Base-by-base conservation (phyloP, 2,797 vertebrate species). In the Sciurus carolinensis region DNA sequence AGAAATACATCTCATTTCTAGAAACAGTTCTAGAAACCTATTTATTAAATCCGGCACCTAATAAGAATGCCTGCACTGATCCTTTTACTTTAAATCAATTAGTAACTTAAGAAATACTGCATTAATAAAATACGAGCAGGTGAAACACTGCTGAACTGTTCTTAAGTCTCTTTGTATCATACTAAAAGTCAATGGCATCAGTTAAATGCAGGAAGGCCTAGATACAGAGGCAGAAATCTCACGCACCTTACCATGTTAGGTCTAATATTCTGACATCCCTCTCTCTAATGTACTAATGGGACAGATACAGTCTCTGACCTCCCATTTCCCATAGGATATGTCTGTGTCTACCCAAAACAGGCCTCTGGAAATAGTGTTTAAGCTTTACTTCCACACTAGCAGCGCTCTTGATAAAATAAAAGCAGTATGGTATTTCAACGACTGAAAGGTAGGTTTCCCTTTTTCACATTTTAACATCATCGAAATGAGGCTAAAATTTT, bases 81-180 rank as follows among this genome's bases (percentile, higher is more conserved):
- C 92, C 50, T 93, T 90, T 89, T 44, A 83, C 26, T 80, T 87
- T 81, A 91, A 72, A 67, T n/a, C 77, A 90, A 90, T 62, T 57
- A 89, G 59, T 7, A 92, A 96, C 39, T 69, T 42, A 76, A 84
- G 26, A 72, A 87, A 82, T 66, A 54, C 3, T 59, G 6, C n/a
- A 57, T 57, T 87, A 87, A 79, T 69, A 85, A 95, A 66, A 67
- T 26, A 57, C 7, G 2, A 83, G 10, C 71, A 84, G 36, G 47
- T 67, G 36, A 92, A 86, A 54, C 62, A 80, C 7, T 36, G 17
- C 2, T 81, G 10, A 79, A 91, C 8, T 69, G 1, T 42, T 64
- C 66, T 47, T 42, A 82, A 1, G 17, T 17, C n/a, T 52, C 22
- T 64, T 67, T 85, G 4, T 54, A 33, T 86, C 36, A 59, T 33